Evolutionary conservation across 37 sponge, comb jelly and placozoan genomes (phyloP), one percentile per base, ranked within the genome.

Genomic region (Chondrilla cf. caribensis): DNA sequence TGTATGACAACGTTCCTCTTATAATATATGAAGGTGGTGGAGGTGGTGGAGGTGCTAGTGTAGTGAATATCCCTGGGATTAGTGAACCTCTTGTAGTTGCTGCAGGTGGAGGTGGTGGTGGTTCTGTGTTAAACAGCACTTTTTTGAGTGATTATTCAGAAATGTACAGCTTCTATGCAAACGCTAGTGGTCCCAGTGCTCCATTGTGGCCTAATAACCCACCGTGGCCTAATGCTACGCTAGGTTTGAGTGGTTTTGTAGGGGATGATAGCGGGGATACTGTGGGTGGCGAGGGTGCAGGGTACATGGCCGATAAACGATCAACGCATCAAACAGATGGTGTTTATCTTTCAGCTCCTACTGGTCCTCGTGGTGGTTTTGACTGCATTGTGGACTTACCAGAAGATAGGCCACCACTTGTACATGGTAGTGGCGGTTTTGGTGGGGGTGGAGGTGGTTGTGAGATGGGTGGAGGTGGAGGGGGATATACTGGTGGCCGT

Each of bases 361-460:
- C 0, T 39, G 76, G 76, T 15, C 76, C 76, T 15, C 2, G 21
- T n/a, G 76, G 76, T 73, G 76, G 76, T 22, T 4, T 3, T 36
- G 76, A 73, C 44, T 39, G 41, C 6, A n/a, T 39, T 73, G 44
- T 39, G 29, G 21, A 21, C n/a, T 7, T 37, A 33, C 39, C 7
- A 19, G 24, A 1, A 43, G 43, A 73, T 14, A 15, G 25, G 2
- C 24, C 68, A 1, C 68, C 68, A 11, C 43, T 73, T 5, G n/a
- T 40, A 21, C 44, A 17, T 19, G 21, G 24, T 1, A 22, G 25
- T 21, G 84, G 84, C 0, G 84, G 84, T 1, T 84, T 78, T 84
- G 84, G 84, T 64, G 84, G 77, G 7, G 84, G 84, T 19, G 84
- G 84, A 43, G 84, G 78, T 29, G 78, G 55, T 0, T 84, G 84